phyloP scores from a whole-genome alignment of 2,888 invertebrate species.

The Tribolium freemani region DNA sequence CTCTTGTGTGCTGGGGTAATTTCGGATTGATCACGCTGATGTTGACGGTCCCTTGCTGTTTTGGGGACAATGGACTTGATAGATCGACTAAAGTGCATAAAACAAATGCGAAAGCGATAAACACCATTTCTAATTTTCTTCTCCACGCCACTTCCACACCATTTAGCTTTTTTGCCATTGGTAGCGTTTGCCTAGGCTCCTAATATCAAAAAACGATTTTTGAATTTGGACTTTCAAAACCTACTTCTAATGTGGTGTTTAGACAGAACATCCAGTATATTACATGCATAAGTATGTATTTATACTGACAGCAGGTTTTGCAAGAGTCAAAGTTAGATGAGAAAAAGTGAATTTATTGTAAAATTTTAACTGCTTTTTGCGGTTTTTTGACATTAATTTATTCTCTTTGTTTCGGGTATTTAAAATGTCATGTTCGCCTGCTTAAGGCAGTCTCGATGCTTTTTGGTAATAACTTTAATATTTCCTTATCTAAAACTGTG shows the following conservation, averaged over 20 bases:
- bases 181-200: too few relatives aligned
- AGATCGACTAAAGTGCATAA: slow-evolving; percentile 3
- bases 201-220: too few relatives aligned
- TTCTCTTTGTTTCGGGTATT: not conserved
- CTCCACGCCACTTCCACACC: not conserved
- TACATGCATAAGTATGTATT: too few relatives aligned
- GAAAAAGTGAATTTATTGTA: not conserved
- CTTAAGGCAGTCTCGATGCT: not conserved
- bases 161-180: too few relatives aligned
- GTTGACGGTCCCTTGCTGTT: not conserved
- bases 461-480: not conserved
- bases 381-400: not conserved
- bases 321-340: too few relatives aligned
- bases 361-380: not conserved
- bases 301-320: too few relatives aligned
- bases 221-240: too few relatives aligned
- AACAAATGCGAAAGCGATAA: slow-evolving; percentile 16
- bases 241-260: too few relatives aligned
- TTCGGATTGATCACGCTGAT: slow-evolving; percentile 14
- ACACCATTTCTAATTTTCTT: not conserved
- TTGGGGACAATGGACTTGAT: slow-evolving; percentile 19
- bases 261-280: too few relatives aligned
- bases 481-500: not conserved
- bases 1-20: slow-evolving; percentile 5
- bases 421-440: not conserved